Base-by-base conservation (phyloP, 2,888 invertebrate species). In the Phyllotreta cruciferae region DNA sequence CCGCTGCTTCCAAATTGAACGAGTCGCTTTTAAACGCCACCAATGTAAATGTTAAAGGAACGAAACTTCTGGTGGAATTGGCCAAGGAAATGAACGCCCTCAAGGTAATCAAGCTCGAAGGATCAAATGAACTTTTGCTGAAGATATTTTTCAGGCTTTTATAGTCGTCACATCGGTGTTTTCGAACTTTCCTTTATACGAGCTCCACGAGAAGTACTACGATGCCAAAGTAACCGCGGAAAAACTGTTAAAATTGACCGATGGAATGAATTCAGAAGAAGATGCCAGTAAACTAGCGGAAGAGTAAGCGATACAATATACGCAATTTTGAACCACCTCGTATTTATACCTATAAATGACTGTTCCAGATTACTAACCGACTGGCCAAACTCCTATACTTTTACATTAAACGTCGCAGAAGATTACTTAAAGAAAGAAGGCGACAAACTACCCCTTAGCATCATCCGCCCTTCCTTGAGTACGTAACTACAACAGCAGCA, bases 331-430 rank as follows among this genome's bases (percentile, higher is more conserved):
- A 9, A n/a, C n/a, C n/a, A n/a, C n/a, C n/a, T n/a, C n/a, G n/a
- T n/a, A n/a, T n/a, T n/a, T n/a, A n/a, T 36, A 13, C 34, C 10
- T 10, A 8, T 41, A 35, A 10, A 52, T 11, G 35, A 10, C 14
- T 39, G n/a, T 54, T 38, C 49, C 10, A 87, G 86, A 37, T 67
- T 85, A 10, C 68, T 85, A 2, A 81, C 79, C 0, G 77, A 80
- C 24, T 88, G 87, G 79, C 91, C 91, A 0, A 92, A 92, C 77
- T 90, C 89, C 0, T 91, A 91, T 78, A 85, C 88, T 0, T 90
- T 86, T 75, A 89, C 90, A 0, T 92, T 93, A 79, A 87, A 89
- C 6, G 75, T 91, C 10, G 89, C 88, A 0, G 92, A 93, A 75
- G 84, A 86, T 55, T 73, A 85, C 3, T 80, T 91, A 0, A 77